phyloP scores from a whole-genome alignment of 2,797 vertebrate genomes.

The Diplodus puntazzo region DNA sequence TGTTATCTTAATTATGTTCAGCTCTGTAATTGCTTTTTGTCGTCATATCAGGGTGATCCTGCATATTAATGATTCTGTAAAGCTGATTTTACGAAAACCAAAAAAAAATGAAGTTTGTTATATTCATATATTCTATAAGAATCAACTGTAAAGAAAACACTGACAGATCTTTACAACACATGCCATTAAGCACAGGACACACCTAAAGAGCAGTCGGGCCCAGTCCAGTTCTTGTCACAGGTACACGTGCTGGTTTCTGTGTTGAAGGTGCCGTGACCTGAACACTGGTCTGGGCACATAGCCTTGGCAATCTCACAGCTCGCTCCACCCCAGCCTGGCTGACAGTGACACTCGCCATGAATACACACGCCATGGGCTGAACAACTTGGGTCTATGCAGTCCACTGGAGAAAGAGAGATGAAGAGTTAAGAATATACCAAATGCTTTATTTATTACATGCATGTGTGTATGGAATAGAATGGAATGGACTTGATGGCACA shows the following conservation, averaged over 20 bases:
- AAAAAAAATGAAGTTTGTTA: background rate
- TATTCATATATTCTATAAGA: background rate
- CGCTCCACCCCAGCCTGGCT: conserved; percentile 93
- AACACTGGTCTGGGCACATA: conserved; percentile 97
- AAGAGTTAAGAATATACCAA: background rate
- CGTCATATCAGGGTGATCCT: conserved; percentile 28
- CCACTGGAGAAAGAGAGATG: conserved; percentile 81
- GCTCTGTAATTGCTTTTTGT: conserved; percentile 31
- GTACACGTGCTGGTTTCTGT: conserved; percentile 92
- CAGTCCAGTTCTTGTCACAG: conserved; percentile 96
- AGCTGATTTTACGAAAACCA: conserved; percentile 1
- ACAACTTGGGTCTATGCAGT: conserved; percentile 95
- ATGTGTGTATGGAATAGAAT: background rate
- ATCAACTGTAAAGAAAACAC: background rate
- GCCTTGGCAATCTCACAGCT: conserved; percentile 96
- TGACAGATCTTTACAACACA: background rate
- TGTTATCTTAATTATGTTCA: conserved; percentile 31
- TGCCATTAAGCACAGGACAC: conserved; percentile 37
- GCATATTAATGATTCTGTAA: conserved; percentile 26
- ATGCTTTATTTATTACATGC: background rate
- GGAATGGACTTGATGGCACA: too few relatives aligned
- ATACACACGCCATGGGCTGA: conserved; percentile 94
- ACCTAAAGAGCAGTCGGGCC: conserved; percentile 96
- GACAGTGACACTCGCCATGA: conserved; percentile 96
- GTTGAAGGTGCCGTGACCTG: conserved; percentile 93